phyloP scores from a whole-genome alignment of 2,113 vertebrate species.

The Laticauda laticaudata region DNA sequence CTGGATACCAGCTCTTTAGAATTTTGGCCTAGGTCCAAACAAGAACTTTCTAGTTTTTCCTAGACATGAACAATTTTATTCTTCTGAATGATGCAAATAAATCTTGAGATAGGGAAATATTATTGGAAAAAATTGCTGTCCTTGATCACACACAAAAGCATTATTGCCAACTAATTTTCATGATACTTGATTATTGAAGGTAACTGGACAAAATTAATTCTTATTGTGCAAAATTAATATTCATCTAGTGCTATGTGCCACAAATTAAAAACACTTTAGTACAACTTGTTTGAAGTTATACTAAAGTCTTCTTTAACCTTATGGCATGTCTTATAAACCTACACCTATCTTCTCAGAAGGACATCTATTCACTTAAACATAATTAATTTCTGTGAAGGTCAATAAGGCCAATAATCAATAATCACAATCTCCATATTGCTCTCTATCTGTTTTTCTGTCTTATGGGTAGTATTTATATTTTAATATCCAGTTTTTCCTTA shows the following conservation, averaged over 20 bases:
- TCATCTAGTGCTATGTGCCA: background rate
- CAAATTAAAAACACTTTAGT: background rate
- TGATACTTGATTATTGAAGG: background rate
- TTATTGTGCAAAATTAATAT: background rate
- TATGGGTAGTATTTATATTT: background rate
- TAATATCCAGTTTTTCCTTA: background rate
- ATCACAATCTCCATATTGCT: background rate
- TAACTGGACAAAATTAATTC: background rate
- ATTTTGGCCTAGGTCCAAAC: background rate
- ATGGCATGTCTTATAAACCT: background rate
- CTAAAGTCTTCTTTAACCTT: background rate
- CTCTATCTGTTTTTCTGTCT: background rate
- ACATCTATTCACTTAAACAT: background rate
- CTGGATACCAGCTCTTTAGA: background rate
- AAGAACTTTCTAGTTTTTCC: background rate
- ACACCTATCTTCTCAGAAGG: background rate
- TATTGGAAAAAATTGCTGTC: background rate
- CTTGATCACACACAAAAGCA: background rate
- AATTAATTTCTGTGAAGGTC: background rate
- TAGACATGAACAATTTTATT: background rate
- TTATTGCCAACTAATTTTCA: background rate
- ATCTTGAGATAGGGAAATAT: background rate
- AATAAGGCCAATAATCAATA: background rate
- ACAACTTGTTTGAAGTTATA: background rate
- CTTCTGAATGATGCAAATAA: background rate